These are phyloP conservation scores for Holacanthus passer DNA, from an alignment of 2,113 vertebrate species.

Conservation along the genomic window DNA sequence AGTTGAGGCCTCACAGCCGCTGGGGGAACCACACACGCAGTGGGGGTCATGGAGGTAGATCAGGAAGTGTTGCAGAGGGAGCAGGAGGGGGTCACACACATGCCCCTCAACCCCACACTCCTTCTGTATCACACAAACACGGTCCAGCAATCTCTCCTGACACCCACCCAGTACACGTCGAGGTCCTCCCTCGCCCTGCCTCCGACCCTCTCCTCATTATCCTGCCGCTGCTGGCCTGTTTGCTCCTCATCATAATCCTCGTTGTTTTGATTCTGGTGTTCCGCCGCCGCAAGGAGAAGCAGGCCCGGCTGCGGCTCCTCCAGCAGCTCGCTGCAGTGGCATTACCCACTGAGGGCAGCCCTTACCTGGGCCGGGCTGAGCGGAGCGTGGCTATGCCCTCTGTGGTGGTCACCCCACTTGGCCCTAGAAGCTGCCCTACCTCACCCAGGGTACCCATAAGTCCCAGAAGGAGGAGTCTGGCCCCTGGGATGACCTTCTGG, in stretches of 20 bases:
- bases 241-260: conserved; percentile 84
- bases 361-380: conserved; percentile 74
- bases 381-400: conserved; percentile 83
- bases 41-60: conserved; percentile 44
- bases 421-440: conserved; percentile 59
- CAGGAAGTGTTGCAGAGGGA: conserved; percentile 23
- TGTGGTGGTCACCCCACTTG: conserved; percentile 88
- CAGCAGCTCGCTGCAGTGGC: conserved; percentile 72
- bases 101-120: conserved; percentile 37
- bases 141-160: conserved; percentile 45
- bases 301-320: conserved; percentile 71
- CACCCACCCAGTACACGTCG: conserved; percentile 54
- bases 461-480: conserved; percentile 62
- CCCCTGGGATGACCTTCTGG: conserved; percentile 78
- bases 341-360: conserved; percentile 54
- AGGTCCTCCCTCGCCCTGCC: conserved; percentile 75
- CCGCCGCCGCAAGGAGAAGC: conserved; percentile 85
- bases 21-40: conserved; percentile 74
- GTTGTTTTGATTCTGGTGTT: conserved; percentile 84
- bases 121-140: conserved; percentile 45
- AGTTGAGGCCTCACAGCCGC: conserved; percentile 58
- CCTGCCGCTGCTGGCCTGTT: conserved; percentile 82
- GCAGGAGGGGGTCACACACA: conserved; percentile 30
- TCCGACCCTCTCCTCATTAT: conserved; percentile 83
- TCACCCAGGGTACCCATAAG: conserved; percentile 63